Evolutionary conservation across 2,113 vertebrate genomes (phyloP), one percentile per base, ranked within the genome.

Genomic region (Percopsis transmontana): DNA sequence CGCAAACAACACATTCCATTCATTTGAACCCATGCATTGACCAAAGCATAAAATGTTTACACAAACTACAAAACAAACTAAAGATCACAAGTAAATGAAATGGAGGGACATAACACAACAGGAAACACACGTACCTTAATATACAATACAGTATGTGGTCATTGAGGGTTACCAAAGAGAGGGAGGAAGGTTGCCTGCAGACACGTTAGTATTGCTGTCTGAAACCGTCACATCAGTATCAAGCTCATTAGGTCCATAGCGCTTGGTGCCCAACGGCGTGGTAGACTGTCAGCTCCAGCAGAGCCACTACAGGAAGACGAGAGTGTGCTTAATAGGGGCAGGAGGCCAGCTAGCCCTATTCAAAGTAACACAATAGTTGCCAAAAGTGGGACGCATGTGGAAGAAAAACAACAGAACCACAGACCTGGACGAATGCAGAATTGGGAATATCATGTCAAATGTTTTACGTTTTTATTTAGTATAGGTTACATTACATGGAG

Each of bases 361-460:
- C 8, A 41, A 38, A 42, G 19, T 9, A 45, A 18, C n/a, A 8
- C 13, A 41, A 62, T 27, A 13, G 5, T 18, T 63, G 33, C 7
- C n/a, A 58, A 39, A 4, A n/a, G 12, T 23, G 15, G 19, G 1
- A 15, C 5, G 27, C 4, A 33, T 33, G 5, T 0, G 27, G 27
- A 0, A 33, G 5, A 68, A 52, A 80, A 85, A 72, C 20, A 73
- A 72, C 0, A 45, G 65, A 74, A 76, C 82, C 84, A 84, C 81
- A 85, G 79, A 81, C 62, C 27, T 33, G 27, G 27, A n/a, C n/a
- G n/a, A n/a, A n/a, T n/a, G n/a, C n/a, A n/a, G n/a, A n/a, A n/a
- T n/a, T n/a, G n/a, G n/a, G n/a, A n/a, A n/a, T n/a, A n/a, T n/a
- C n/a, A n/a, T n/a, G n/a, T n/a, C n/a, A n/a, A n/a, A n/a, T n/a